phyloP scores from a whole-genome alignment of 2,113 vertebrate species.

The Alosa alosa region DNA sequence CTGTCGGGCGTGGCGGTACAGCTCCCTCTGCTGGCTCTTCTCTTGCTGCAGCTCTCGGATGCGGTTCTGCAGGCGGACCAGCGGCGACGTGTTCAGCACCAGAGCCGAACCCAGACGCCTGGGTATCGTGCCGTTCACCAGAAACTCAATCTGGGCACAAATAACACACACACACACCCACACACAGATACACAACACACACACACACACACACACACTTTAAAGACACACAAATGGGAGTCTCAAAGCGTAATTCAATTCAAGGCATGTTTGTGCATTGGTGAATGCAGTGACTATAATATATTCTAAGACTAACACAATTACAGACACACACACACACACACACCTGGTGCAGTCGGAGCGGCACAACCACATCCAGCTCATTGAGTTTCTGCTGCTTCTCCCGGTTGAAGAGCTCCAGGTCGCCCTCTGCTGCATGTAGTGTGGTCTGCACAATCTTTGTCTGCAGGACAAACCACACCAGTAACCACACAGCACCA shows the following conservation, averaged over 20 bases:
- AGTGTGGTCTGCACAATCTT: conserved; percentile 70
- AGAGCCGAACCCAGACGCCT: conserved; percentile 73
- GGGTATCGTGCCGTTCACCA: conserved; percentile 66
- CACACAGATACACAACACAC: background rate
- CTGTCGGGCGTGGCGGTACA: conserved; percentile 69
- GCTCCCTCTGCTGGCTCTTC: conserved; percentile 72
- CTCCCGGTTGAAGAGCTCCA: conserved; percentile 84
- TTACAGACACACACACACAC: background rate
- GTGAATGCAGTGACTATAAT: too few species aligned
- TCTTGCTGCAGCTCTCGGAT: conserved; percentile 76
- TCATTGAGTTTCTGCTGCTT: conserved; percentile 87
- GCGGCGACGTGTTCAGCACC: conserved; percentile 74
- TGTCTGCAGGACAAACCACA: conserved; percentile 61
- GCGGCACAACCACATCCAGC: conserved; percentile 81
- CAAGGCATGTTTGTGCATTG: too few species aligned
- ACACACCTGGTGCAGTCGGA: conserved; percentile 88
- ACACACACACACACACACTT: conserved; percentile 17
- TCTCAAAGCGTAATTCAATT: too few species aligned
- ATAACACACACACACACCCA: conserved; percentile 11
- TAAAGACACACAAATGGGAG: background rate
- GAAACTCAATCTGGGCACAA: conserved; percentile 78
- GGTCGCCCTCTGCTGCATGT: conserved; percentile 65
- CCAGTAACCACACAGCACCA: background rate
- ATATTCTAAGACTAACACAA: too few species aligned
- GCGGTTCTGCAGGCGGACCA: conserved; percentile 72